Percentiles rank a stretch among this genome's conserved stretches.
Conservation (phyloP, 2,113 vertebrate genomes). For the Ctenodactylus gundi region DNA sequence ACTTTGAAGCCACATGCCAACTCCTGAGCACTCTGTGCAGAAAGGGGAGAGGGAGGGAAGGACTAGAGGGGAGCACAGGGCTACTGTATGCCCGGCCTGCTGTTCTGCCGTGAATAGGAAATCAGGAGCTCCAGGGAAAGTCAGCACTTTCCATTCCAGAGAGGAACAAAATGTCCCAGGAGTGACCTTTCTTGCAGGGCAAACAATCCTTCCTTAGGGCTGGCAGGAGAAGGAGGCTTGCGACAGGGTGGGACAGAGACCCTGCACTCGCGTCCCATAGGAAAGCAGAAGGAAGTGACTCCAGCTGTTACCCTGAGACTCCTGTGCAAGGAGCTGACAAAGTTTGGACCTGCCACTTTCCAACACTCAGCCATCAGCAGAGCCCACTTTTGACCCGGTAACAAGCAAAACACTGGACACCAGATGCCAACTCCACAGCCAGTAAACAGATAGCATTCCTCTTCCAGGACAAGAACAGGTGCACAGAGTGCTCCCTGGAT, state of each 20-base stretch:
- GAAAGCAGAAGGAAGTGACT: background rate
- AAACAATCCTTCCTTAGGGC: conserved; percentile 63
- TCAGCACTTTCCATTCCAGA: conserved; percentile 72
- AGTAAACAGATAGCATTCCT: background rate
- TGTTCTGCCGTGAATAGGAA: conserved; percentile 65
- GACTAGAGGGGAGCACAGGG: background rate
- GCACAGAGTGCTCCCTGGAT: background rate
- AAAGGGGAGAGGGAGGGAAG: background rate
- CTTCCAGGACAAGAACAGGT: background rate
- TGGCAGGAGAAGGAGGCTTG: background rate
- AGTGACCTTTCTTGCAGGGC: conserved; percentile 72
- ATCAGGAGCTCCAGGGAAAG: conserved; percentile 71
- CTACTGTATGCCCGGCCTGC: conserved; percentile 14
- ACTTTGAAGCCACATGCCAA: background rate
- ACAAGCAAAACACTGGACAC: conserved; percentile 4
- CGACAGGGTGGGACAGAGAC: background rate
- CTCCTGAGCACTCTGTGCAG: background rate
- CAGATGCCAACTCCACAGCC: background rate
- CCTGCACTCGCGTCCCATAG: background rate
- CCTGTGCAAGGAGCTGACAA: background rate
- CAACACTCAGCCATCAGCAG: background rate
- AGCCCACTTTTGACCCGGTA: background rate
- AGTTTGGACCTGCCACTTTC: background rate
- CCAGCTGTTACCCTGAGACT: background rate
- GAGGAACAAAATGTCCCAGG: conserved; percentile 71